Base-by-base conservation (phyloP, 2,797 vertebrate species). In the Premnoplex brunnescens region DNA sequence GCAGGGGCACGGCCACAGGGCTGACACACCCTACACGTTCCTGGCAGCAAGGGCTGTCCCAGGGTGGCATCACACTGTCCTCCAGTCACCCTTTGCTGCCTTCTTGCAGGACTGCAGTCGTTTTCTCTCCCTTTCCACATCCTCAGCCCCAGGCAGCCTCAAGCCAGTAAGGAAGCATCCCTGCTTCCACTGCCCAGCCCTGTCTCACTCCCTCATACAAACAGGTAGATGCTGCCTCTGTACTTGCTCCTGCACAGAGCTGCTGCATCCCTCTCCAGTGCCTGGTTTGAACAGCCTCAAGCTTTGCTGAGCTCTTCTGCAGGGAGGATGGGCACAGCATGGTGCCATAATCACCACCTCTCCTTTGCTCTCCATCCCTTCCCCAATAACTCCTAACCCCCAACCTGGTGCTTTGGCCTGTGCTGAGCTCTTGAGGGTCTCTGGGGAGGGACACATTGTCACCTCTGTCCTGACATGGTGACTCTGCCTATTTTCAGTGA, bases 341-440 rank as follows among this genome's bases (percentile, higher is more conserved):
- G 10, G 11, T 37, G 49, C 44, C 17, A 8, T 20, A 44, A 84
- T 44, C 36, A 52, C 19, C 34, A 10, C n/a, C 43, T 88, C 56
- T 79, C n/a, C 44, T 91, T 34, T 39, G 14, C 18, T 68, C 26
- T 67, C 32, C 68, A 60, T 15, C 49, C 55, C 30, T 48, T 74
- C 36, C 58, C 43, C 28, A 64, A 12, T 5, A 36, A 62, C 18
- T 26, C 49, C 23, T 49, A 71, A 52, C 5, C 14, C 21, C 7
- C 0, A 0, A 3, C 36, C 17, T 49, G 24, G 27, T 14, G 54
- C 51, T 79, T 49, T 36, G n/a, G 27, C 43, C 17, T 15, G 0
- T 46, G n/a, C 21, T 54, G 52, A 84, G 36, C 28, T 67, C 48
- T 49, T 56, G 41, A 80, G 37, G 7, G 20, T 59, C 32, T 27